Evolutionary conservation across 2,797 vertebrate genomes (phyloP).

Genomic region (Dipus sagitta): DNA sequence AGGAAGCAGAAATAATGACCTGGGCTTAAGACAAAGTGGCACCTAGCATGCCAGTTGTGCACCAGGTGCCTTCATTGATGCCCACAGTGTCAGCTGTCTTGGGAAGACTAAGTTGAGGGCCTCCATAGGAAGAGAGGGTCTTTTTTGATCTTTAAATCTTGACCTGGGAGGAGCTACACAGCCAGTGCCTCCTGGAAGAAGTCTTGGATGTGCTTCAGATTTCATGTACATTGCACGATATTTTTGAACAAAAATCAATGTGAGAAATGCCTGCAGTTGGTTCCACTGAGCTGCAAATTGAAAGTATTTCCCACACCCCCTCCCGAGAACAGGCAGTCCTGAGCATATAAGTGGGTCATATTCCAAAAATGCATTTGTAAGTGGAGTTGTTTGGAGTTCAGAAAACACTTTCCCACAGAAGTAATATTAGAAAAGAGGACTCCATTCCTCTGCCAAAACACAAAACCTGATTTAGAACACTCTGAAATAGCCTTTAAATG

Average conservation of each 20-base stretch:
- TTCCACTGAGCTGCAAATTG: background rate
- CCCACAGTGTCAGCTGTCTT: background rate
- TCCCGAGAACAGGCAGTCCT: constrained; percentile 42
- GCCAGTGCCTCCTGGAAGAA: constrained; percentile 15
- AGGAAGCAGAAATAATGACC: background rate
- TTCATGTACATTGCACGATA: background rate
- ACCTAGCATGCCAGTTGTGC: background rate
- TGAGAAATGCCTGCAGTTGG: constrained; percentile 18
- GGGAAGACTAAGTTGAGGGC: background rate
- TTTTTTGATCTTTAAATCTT: background rate
- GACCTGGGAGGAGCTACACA: background rate
- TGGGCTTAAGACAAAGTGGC: background rate
- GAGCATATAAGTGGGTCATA: constrained; percentile 67
- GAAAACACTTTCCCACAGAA: constrained; percentile 82
- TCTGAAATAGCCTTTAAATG: constrained; percentile 75
- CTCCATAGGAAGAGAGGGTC: background rate
- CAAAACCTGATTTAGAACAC: constrained; percentile 79
- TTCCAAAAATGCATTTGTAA: constrained; percentile 77
- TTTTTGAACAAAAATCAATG: constrained; percentile 42
- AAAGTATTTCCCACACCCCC: background rate
- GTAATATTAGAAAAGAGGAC: constrained; percentile 82
- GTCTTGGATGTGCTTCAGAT: background rate
- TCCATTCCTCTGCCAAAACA: constrained; percentile 72
- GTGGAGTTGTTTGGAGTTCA: constrained; percentile 75
- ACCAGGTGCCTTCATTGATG: background rate